These are phyloP conservation scores for Ardeotis arabs DNA, from an alignment of 2,113 vertebrate species.

Conservation along the genomic window DNA sequence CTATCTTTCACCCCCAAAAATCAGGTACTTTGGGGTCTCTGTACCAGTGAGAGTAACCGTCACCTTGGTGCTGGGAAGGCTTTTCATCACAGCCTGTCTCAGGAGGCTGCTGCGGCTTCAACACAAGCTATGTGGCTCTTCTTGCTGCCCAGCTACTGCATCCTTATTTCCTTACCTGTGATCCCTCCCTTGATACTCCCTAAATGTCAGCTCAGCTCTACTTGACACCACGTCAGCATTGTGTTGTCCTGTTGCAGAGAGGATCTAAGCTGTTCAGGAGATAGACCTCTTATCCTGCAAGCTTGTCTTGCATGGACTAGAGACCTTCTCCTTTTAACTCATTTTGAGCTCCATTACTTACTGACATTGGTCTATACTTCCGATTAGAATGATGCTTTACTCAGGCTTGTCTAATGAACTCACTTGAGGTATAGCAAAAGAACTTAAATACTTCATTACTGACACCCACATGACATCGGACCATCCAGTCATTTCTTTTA, in stretches of 20 bases:
- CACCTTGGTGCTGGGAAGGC: background rate
- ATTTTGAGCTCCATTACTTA: background rate
- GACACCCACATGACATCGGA: background rate
- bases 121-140: background rate
- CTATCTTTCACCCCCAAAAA: background rate
- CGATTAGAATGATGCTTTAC: background rate
- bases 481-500: background rate
- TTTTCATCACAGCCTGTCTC: background rate
- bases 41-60: background rate
- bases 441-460: background rate
- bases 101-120: background rate
- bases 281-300: background rate
- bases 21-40: background rate
- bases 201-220: background rate
- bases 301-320: background rate
- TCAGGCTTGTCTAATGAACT: background rate
- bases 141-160: background rate
- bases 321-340: background rate
- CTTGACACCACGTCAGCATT: fast-evolving
- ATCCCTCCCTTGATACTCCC: background rate
- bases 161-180: background rate
- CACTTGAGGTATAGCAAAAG: background rate
- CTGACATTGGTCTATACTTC: background rate
- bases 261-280: background rate
- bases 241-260: background rate